phyloP scores from a whole-genome alignment of 2,888 invertebrate species.

The Ferrisia virgata region DNA sequence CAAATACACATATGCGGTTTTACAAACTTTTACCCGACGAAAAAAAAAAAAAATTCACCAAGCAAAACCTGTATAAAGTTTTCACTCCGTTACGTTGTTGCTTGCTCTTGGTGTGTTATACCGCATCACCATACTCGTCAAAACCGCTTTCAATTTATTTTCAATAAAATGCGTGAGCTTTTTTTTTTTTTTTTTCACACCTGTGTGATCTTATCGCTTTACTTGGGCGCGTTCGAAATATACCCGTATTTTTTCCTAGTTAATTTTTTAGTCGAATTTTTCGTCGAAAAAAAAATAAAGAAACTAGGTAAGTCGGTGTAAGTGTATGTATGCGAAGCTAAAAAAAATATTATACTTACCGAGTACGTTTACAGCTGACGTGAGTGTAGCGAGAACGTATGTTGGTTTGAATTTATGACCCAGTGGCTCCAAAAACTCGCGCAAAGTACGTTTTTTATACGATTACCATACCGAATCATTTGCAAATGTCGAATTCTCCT shows the following conservation, averaged over 20 bases:
- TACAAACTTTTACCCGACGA: background rate
- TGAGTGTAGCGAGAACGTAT: too few relatives aligned
- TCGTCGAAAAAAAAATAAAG: background rate
- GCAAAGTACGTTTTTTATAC: too few relatives aligned
- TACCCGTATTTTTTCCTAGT: background rate
- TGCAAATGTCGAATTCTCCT: too few relatives aligned
- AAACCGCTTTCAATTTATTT: conserved; percentile 13
- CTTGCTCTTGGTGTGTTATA: too few relatives aligned
- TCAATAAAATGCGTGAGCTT: conserved; percentile 26
- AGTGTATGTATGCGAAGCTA: too few relatives aligned
- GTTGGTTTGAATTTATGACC: background rate
- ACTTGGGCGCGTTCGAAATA: background rate
- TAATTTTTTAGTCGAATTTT: background rate
- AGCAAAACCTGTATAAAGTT: background rate
- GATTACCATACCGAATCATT: too few relatives aligned
- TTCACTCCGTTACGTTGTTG: background rate
- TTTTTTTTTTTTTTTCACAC: background rate
- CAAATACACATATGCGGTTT: background rate
- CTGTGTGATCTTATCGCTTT: background rate
- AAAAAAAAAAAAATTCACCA: background rate
- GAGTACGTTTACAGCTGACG: background rate
- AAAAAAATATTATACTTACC: too few relatives aligned
- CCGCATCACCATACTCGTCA: background rate
- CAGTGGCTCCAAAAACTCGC: background rate
- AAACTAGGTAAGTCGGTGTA: too few relatives aligned